These are phyloP conservation scores for Phocides pigmalion DNA, from an alignment of 1,140 invertebrate species.

Conservation along the genomic window DNA sequence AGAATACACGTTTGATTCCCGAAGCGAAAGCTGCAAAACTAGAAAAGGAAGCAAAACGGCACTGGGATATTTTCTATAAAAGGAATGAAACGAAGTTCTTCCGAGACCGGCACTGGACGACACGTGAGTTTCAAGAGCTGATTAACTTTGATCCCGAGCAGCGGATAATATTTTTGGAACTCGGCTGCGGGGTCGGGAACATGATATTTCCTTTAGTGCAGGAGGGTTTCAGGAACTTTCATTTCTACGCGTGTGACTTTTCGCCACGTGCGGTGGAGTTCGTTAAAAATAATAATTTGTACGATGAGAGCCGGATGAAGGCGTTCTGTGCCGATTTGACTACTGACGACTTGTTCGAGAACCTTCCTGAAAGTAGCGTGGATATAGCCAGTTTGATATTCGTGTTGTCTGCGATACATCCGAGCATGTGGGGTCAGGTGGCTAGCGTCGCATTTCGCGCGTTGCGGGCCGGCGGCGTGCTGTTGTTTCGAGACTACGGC, in stretches of 20 bases:
- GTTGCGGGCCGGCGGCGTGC: constrained; percentile 91
- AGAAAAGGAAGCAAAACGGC: constrained; percentile 93
- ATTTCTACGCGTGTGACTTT: constrained; percentile 97
- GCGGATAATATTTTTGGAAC: constrained; percentile 88
- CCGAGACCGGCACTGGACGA: constrained; percentile 98
- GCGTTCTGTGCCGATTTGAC: constrained; percentile 92
- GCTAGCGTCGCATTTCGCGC: constrained; percentile 87
- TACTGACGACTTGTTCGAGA: constrained; percentile 84
- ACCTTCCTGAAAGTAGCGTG: constrained; percentile 84
- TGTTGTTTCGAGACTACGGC: constrained; percentile 98
- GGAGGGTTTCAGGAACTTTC: constrained; percentile 88
- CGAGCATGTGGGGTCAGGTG: constrained; percentile 90
- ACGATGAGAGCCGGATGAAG: constrained; percentile 86
- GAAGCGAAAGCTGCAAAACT: constrained; percentile 90
- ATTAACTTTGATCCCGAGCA: constrained; percentile 69
- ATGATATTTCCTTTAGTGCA: constrained; percentile 96
- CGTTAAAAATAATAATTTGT: constrained; percentile 88
- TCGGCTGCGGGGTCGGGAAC: constrained; percentile 99
- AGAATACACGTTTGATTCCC: constrained; percentile 89
- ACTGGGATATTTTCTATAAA: constrained; percentile 99
- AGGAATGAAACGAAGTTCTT: constrained; percentile 96
- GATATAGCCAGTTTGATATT: constrained; percentile 98
- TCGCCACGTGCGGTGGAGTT: constrained; percentile 95
- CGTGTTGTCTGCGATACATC: constrained; percentile 97
- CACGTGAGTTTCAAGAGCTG: constrained; percentile 96